phyloP scores from a whole-genome alignment of 2,113 vertebrate genomes.

The Antennarius striatus region DNA sequence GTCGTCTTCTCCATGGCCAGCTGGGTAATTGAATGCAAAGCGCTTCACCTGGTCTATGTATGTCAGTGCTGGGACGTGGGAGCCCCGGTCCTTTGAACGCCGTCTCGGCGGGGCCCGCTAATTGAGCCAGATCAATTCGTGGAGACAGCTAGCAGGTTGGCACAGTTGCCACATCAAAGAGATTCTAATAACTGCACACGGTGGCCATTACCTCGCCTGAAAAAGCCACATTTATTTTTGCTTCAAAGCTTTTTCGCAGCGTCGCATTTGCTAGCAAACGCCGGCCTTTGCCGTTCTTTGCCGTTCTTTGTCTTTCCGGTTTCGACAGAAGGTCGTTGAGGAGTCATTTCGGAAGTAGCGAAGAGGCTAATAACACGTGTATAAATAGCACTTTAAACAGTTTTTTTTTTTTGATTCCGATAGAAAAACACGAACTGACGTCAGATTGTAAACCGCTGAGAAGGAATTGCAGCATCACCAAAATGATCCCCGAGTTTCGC shows the following conservation, averaged over 20 bases:
- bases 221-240: constrained; percentile 71
- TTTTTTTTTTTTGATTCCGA: too few relatives aligned
- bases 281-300: constrained; percentile 37
- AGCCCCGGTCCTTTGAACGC: constrained; percentile 65
- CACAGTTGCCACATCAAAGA: constrained; percentile 79
- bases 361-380: constrained; percentile 35
- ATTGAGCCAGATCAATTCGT: constrained; percentile 77
- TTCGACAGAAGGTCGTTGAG: constrained; percentile 28
- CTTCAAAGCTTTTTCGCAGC: constrained; percentile 70
- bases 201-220: constrained; percentile 70
- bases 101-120: constrained; percentile 61
- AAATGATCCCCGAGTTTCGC: constrained; percentile 7
- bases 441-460: constrained; percentile 13
- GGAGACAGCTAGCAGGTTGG: constrained; percentile 68
- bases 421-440: constrained; percentile 17
- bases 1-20: constrained; percentile 53
- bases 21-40: constrained; percentile 70
- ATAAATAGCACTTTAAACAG: background rate
- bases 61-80: constrained; percentile 54
- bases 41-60: constrained; percentile 64
- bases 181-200: constrained; percentile 76
- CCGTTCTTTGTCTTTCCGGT: constrained; percentile 14
- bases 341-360: constrained; percentile 44
- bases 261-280: constrained; percentile 32
- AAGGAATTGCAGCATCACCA: constrained; percentile 11